phyloP scores from a whole-genome alignment of 2,888 invertebrate genomes.

The Lasioglossum leucozonium region DNA sequence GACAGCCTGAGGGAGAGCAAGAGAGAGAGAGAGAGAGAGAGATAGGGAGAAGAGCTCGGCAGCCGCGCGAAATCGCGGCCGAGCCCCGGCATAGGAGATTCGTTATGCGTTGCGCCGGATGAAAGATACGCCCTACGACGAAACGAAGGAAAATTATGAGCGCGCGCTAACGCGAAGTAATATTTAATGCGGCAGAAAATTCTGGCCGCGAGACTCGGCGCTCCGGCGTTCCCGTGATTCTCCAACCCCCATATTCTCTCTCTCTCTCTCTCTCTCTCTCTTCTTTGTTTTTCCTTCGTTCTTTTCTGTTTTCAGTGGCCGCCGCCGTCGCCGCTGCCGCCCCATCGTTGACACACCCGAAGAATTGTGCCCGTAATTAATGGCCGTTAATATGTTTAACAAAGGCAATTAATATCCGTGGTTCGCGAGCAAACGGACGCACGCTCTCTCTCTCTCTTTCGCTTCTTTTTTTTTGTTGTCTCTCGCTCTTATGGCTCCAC shows the following conservation, averaged over 20 bases:
- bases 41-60: constrained; percentile 7
- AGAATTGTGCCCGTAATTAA: constrained; percentile 33
- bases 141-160: constrained; percentile 64
- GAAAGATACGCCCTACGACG: constrained; percentile 58
- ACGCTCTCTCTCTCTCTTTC: not conserved
- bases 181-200: constrained; percentile 63
- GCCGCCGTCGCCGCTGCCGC: not conserved
- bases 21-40: not conserved
- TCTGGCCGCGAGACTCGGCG: constrained; percentile 34
- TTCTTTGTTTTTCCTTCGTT: not conserved
- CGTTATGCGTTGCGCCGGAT: constrained; percentile 50
- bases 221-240: constrained; percentile 32
- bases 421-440: constrained; percentile 17
- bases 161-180: constrained; percentile 51
- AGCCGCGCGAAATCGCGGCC: constrained; percentile 51
- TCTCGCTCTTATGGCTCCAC: not conserved
- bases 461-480: too few relatives aligned
- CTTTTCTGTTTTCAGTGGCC: not conserved
- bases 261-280: not conserved
- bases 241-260: constrained; percentile 1
- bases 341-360: constrained; percentile 6
- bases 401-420: constrained; percentile 52
- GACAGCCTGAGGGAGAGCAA: too few relatives aligned
- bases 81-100: constrained; percentile 48
- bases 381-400: constrained; percentile 53